These are phyloP conservation scores for Dromiciops gliroides DNA, from an alignment of 2,113 vertebrate species.

Conservation along the genomic window DNA sequence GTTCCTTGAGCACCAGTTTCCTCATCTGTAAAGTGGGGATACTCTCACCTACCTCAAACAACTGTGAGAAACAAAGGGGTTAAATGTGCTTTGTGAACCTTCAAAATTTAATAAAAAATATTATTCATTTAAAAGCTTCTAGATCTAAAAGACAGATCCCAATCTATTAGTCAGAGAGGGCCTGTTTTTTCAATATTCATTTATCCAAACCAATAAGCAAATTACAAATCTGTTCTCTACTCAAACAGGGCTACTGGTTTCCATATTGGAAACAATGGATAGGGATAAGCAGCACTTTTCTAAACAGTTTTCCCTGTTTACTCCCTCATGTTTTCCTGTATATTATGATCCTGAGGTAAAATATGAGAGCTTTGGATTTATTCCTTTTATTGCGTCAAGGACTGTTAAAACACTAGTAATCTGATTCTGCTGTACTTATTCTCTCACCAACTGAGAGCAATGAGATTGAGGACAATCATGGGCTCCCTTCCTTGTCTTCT, in stretches of 20 bases:
- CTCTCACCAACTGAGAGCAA: not conserved
- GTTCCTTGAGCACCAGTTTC: not conserved
- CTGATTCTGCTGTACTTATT: not conserved
- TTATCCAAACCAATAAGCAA: not conserved
- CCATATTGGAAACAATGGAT: not conserved
- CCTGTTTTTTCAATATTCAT: not conserved
- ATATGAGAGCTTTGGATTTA: not conserved
- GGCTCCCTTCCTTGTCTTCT: not conserved
- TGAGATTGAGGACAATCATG: too few relatives aligned
- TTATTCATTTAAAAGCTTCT: not conserved
- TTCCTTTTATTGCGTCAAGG: not conserved
- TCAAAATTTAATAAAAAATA: not conserved
- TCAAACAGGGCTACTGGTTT: not conserved
- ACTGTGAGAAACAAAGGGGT: not conserved
- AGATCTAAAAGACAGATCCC: not conserved
- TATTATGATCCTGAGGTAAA: not conserved
- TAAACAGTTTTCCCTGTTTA: not conserved
- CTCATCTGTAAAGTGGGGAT: not conserved
- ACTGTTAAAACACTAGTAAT: not conserved
- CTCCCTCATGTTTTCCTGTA: too few relatives aligned
- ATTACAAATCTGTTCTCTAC: not conserved
- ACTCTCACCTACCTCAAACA: not conserved
- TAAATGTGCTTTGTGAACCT: not conserved
- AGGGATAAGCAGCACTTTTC: not conserved
- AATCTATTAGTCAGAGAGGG: not conserved